A percentile compares a stretch with the other conserved stretches of the same genome.
Evolutionary conservation across 2,888 invertebrate species (phyloP).

Genomic region (Malachius bipustulatus): DNA sequence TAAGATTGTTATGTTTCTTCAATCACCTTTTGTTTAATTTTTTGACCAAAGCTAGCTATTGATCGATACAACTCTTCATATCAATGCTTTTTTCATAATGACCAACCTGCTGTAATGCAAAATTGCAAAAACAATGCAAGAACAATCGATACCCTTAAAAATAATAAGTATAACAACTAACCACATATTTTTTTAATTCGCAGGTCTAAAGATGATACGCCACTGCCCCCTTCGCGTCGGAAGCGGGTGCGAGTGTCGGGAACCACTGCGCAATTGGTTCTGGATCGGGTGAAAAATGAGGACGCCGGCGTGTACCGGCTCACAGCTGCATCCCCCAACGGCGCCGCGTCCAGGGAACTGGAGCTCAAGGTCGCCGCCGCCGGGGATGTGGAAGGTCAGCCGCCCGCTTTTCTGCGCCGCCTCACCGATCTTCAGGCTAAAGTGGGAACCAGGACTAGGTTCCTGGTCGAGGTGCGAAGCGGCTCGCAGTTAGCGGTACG

Average conservation of each 20-base stretch:
- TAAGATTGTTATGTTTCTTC: too few relatives aligned
- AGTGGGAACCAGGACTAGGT: conserved; percentile 76
- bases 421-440: conserved; percentile 79
- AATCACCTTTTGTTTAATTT: too few relatives aligned
- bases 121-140: neutral
- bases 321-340: conserved; percentile 48
- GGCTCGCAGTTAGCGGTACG: conserved; percentile 34
- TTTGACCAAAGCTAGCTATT: too few relatives aligned
- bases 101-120: neutral
- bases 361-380: conserved; percentile 39
- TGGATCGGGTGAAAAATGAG: conserved; percentile 58
- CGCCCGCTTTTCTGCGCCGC: conserved; percentile 72
- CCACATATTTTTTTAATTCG: conserved; percentile 11
- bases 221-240: conserved; percentile 56
- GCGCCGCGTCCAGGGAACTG: conserved; percentile 41
- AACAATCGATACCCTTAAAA: neutral
- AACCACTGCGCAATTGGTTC: conserved; percentile 59
- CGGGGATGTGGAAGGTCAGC: conserved; percentile 46
- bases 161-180: conserved; percentile 1
- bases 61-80: too few relatives aligned
- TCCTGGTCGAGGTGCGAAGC: conserved; percentile 74
- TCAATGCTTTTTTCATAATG: neutral
- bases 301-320: conserved; percentile 68
- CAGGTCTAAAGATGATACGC: conserved; percentile 47
- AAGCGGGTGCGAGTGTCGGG: conserved; percentile 43